Evolutionary conservation across 2,888 invertebrate species (phyloP).

Genomic region (Plebejus argus): DNA sequence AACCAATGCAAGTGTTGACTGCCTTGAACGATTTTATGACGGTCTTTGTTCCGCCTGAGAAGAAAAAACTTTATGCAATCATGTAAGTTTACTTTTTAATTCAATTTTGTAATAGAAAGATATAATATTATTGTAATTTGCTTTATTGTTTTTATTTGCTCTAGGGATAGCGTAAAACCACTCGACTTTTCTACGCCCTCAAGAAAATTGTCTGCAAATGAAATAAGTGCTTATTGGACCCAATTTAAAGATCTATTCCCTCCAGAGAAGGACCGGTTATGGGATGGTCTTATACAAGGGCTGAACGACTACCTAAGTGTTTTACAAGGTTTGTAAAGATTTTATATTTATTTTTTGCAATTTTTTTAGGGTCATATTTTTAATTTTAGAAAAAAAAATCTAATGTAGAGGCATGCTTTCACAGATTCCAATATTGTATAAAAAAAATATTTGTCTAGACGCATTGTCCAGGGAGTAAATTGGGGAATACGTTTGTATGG

Average conservation of each 20-base stretch:
- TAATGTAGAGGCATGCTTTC: no score
- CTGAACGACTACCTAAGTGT: constrained; percentile 83
- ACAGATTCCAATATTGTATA: no score
- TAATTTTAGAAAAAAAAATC: no score
- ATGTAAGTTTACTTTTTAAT: constrained; percentile 54
- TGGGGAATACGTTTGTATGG: no score
- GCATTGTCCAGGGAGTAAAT: no score
- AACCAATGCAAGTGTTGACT: constrained; percentile 83
- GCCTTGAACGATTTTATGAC: constrained; percentile 84
- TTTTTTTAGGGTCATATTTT: no score
- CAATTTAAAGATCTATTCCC: constrained; percentile 83
- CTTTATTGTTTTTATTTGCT: constrained; percentile 20
- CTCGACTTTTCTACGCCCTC: constrained; percentile 78
- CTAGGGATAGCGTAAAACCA: constrained; percentile 63
- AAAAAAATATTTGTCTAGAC: no score
- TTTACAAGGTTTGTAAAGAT: constrained; percentile 75
- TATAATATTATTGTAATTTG: background rate
- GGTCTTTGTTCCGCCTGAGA: constrained; percentile 68
- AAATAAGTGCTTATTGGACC: constrained; percentile 85
- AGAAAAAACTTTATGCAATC: constrained; percentile 62
- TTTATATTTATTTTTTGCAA: background rate
- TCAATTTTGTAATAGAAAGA: no score
- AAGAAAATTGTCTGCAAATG: constrained; percentile 73
- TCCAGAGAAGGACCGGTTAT: constrained; percentile 83
- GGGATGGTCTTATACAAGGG: constrained; percentile 85